Conservation (phyloP, 2,113 vertebrate genomes). For the Progne subis region DNA sequence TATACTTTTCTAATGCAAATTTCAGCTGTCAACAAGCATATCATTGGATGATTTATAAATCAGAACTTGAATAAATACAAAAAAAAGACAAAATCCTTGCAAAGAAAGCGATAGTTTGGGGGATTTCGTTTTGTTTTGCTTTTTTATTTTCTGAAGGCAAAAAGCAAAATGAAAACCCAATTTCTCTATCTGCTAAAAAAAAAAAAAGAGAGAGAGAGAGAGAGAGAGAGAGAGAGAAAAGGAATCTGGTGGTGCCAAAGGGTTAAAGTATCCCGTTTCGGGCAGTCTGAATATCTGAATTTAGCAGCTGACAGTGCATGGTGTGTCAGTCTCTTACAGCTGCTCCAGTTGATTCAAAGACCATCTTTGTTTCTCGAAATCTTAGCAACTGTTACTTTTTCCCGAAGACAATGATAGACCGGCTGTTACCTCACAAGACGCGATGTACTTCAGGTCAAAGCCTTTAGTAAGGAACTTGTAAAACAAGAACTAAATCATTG, state of each 20-base stretch:
- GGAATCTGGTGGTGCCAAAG: conserved; percentile 23
- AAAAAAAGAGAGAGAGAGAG: background rate
- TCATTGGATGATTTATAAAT: background rate
- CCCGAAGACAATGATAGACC: conserved; percentile 57
- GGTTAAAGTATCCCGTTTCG: conserved; percentile 36
- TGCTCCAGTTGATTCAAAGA: conserved; percentile 74
- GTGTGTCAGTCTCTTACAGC: conserved; percentile 70
- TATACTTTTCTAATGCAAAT: background rate
- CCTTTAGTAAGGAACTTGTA: conserved; percentile 21
- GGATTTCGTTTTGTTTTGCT: background rate
- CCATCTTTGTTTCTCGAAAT: conserved; percentile 76
- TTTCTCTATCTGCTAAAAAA: background rate
- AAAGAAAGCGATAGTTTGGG: background rate
- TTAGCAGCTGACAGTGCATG: conserved; percentile 72
- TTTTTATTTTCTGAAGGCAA: background rate
- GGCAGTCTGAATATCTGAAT: conserved; percentile 27
- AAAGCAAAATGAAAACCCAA: background rate
- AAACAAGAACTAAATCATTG: conserved; percentile 47
- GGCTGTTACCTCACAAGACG: conserved; percentile 73
- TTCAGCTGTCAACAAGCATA: background rate
- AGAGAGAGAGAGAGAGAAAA: background rate
- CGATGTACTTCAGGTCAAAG: conserved; percentile 19
- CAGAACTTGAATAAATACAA: background rate
- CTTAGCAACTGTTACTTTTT: conserved; percentile 75
- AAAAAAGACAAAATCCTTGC: background rate